Conservation (phyloP, 2,888 invertebrate genomes). For the Drosophila rubida region DNA sequence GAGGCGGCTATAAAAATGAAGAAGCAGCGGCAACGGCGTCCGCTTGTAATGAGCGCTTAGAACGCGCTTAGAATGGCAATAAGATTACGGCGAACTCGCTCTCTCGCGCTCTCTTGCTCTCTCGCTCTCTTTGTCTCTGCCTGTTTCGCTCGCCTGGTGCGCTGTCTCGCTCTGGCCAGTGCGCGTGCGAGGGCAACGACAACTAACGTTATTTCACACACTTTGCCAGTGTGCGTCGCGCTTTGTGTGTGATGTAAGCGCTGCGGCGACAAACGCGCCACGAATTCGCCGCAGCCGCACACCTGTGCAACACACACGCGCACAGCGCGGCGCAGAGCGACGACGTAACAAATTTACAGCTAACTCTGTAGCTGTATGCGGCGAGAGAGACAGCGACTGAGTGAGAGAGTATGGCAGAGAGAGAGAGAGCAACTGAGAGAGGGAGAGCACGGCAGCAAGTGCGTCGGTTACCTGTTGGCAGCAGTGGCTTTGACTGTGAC, state of each 20-base stretch:
- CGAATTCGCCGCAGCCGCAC: conserved; percentile 66
- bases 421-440: conserved; percentile 17
- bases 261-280: conserved; percentile 52
- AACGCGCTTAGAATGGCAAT: conserved; percentile 81
- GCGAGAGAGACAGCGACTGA: conserved; percentile 30
- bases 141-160: not conserved
- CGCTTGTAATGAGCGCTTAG: conserved; percentile 70
- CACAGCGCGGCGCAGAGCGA: conserved; percentile 30
- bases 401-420: conserved; percentile 6
- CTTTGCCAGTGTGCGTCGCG: conserved; percentile 29
- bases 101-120: conserved; percentile 9
- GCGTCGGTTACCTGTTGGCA: conserved; percentile 67
- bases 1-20: conserved; percentile 46
- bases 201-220: conserved; percentile 80
- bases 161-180: conserved; percentile 32
- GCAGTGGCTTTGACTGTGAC: conserved; percentile 81
- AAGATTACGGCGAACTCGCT: conserved; percentile 59
- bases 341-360: conserved; percentile 84
- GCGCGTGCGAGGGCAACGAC: conserved; percentile 64
- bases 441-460: conserved; percentile 2
- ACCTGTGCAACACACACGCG: conserved; percentile 59
- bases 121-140: not conserved
- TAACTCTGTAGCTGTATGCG: conserved; percentile 80
- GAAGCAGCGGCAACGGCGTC: conserved; percentile 40
- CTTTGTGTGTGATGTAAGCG: conserved; percentile 69